A percentile compares a stretch with the other conserved stretches of the same genome.
Conservation (phyloP, 2,888 invertebrate genomes). For the Idaea aversata region DNA sequence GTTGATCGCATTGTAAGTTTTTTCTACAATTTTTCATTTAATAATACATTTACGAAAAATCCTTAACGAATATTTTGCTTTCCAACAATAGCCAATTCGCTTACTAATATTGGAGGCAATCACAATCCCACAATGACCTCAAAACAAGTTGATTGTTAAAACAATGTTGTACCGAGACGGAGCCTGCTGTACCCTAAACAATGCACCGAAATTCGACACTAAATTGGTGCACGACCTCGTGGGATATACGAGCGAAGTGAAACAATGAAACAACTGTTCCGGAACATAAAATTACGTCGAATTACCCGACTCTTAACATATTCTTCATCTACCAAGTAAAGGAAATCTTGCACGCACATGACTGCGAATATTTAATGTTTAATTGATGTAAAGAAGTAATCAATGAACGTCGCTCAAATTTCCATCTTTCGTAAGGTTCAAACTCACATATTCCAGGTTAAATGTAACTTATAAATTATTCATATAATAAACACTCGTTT, state of each 20-base stretch:
- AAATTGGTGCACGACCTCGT: constrained; percentile 46
- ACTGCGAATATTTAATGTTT: constrained; percentile 5
- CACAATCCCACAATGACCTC: not conserved
- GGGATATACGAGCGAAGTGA: constrained; percentile 32
- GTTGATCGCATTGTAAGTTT: not conserved
- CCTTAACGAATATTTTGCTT: not conserved
- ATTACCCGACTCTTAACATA: constrained; percentile 38
- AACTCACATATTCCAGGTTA: too few relatives aligned
- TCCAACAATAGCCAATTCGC: not conserved
- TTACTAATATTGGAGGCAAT: not conserved
- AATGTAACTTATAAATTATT: too few relatives aligned
- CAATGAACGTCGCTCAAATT: too few relatives aligned
- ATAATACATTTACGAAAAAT: not conserved
- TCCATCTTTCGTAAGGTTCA: too few relatives aligned
- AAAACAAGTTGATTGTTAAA: constrained; percentile 17
- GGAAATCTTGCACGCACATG: constrained; percentile 1
- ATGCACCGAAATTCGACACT: constrained; percentile 49
- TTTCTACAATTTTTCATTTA: not conserved
- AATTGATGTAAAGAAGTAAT: not conserved
- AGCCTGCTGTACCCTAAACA: constrained; percentile 36
- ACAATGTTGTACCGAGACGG: constrained; percentile 31
- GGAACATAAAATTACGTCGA: constrained; percentile 41
- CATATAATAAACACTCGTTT: too few relatives aligned
- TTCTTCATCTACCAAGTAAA: constrained; percentile 21
- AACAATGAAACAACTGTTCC: constrained; percentile 40